phyloP scores from a whole-genome alignment of 2,113 vertebrate species.

The Centropus unirufus region DNA sequence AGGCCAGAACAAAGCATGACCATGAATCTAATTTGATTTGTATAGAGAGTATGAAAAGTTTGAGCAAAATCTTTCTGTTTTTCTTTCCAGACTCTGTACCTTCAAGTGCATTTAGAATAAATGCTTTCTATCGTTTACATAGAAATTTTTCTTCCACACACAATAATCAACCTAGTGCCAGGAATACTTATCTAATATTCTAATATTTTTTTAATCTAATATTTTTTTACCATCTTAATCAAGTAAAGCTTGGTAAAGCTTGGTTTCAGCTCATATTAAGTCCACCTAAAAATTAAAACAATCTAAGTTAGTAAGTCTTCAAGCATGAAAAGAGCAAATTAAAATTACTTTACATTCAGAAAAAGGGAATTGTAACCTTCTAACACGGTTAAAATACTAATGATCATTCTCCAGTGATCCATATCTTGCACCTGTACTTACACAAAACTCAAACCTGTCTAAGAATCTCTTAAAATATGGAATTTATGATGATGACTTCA shows the following conservation, averaged over 20 bases:
- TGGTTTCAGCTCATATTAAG: neutral
- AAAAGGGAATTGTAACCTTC: neutral
- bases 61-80: neutral
- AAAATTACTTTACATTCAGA: neutral
- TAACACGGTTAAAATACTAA: neutral
- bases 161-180: neutral
- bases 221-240: neutral
- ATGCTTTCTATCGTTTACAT: neutral
- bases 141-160: neutral
- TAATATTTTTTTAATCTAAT: too few species aligned
- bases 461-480: neutral
- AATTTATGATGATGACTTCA: neutral
- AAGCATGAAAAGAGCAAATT: neutral
- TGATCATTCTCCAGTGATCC: neutral
- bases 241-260: neutral
- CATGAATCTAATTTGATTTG: constrained; percentile 20
- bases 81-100: neutral
- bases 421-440: neutral
- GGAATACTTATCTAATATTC: neutral
- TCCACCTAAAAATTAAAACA: neutral
- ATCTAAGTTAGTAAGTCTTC: neutral
- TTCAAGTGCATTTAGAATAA: neutral
- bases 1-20: neutral
- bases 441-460: neutral
- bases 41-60: neutral